Evolutionary conservation across 2,797 vertebrate genomes (phyloP).

Genomic region (Enteromius radiatus): DNA sequence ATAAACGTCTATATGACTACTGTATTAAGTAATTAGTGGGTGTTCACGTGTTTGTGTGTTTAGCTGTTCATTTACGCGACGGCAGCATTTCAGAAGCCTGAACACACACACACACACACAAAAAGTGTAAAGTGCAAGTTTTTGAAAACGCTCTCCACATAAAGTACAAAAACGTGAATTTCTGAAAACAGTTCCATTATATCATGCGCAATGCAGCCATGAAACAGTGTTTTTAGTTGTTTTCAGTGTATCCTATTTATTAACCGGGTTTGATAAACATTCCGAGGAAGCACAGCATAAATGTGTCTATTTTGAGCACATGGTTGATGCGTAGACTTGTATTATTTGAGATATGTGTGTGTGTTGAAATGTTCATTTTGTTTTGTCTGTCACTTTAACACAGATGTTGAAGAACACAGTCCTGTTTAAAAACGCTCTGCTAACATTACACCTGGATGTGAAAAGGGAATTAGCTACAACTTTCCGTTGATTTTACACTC

Average conservation of each 20-base stretch:
- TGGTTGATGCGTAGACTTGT: not conserved
- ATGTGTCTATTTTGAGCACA: not conserved
- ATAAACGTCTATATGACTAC: not conserved
- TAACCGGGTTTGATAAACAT: not conserved
- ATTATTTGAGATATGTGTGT: not conserved
- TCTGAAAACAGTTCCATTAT: too few species aligned
- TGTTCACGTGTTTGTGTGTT: too few species aligned
- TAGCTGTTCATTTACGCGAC: too few species aligned
- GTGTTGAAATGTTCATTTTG: too few species aligned
- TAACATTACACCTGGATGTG: not conserved
- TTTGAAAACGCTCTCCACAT: too few species aligned
- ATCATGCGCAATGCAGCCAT: too few species aligned
- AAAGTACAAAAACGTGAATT: too few species aligned
- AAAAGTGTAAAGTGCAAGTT: too few species aligned
- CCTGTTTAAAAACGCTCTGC: not conserved
- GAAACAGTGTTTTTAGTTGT: not conserved
- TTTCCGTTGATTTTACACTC: too few species aligned
- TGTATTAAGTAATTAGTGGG: not conserved
- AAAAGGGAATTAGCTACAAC: not conserved
- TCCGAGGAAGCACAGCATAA: not conserved
- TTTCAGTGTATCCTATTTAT: not conserved
- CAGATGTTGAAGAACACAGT: not conserved
- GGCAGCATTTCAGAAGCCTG: too few species aligned
- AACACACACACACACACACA: too few species aligned
- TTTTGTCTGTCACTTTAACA: not conserved